These are phyloP conservation scores for Mactra quadrangularis DNA, from an alignment of 1,140 invertebrate species.

Conservation along the genomic window DNA sequence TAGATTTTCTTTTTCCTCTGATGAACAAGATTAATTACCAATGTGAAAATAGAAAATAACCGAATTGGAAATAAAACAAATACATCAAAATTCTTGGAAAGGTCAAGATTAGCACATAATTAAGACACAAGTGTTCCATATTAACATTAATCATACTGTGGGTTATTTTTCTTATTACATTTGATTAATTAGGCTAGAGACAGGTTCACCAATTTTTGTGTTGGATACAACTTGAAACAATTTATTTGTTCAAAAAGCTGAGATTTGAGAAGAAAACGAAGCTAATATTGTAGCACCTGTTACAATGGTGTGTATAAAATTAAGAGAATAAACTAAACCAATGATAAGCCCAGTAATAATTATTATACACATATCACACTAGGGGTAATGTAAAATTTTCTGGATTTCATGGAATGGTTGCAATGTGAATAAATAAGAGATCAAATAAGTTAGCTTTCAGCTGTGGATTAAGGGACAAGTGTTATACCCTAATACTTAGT, in stretches of 20 bases:
- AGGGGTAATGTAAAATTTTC: constrained; percentile 26
- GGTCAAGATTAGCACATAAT: constrained; percentile 61
- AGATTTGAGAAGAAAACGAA: constrained; percentile 25
- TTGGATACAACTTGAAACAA: constrained; percentile 59
- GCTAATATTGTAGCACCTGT: constrained; percentile 46
- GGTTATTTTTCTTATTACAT: constrained; percentile 41
- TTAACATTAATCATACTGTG: constrained; percentile 53
- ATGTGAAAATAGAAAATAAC: constrained; percentile 9
- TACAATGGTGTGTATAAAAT: constrained; percentile 46
- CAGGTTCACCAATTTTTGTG: constrained; percentile 46
- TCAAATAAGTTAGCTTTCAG: constrained; percentile 39
- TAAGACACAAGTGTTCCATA: constrained; percentile 56
- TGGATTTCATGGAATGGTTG: constrained; percentile 12
- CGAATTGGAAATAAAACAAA: constrained; percentile 41
- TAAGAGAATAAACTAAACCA: constrained; percentile 24
- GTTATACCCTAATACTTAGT: too few species aligned
- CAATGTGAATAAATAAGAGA: constrained; percentile 49
- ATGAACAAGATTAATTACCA: constrained; percentile 40
- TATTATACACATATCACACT: constrained; percentile 16
- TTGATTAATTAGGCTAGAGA: constrained; percentile 55
- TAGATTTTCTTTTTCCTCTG: constrained; percentile 9
- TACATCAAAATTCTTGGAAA: constrained; percentile 53
- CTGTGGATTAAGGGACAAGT: constrained; percentile 26
- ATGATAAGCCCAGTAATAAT: constrained; percentile 57
- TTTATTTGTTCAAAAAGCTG: constrained; percentile 56